Percentiles rank a stretch among this genome's conserved stretches.
Evolutionary conservation across 2,888 invertebrate species (phyloP).

Genomic region (Dolichopus griseipennis): DNA sequence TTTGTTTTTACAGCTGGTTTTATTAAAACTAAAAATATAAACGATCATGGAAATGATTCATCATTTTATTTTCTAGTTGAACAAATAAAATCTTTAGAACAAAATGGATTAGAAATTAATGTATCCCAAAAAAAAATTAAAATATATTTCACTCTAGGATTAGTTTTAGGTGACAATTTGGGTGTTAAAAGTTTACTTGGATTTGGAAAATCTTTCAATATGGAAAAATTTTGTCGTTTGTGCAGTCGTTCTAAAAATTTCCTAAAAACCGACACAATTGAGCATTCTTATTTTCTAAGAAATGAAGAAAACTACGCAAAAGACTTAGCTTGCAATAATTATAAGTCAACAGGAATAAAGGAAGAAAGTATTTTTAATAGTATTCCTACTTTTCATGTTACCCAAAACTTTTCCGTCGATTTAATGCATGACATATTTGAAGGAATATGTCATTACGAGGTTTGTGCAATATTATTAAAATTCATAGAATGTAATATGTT

Average conservation of each 20-base stretch:
- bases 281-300: no score
- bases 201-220: constrained; percentile 10
- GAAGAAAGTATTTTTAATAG: background rate
- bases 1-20: constrained; percentile 11
- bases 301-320: no score
- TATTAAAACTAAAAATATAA: constrained; percentile 8
- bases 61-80: constrained; percentile 9
- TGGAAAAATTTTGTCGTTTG: background rate
- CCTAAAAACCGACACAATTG: no score
- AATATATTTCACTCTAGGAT: background rate
- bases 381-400: constrained; percentile 11
- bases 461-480: background rate
- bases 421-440: constrained; percentile 12
- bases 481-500: background rate
- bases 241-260: no score
- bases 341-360: constrained; percentile 1
- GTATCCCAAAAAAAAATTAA: background rate
- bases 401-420: constrained; percentile 7
- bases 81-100: constrained; percentile 12
- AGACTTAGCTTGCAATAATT: no score
- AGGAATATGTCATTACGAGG: constrained; percentile 10
- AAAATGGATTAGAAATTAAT: constrained; percentile 1
- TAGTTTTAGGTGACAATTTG: constrained; percentile 11
- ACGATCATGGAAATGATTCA: constrained; percentile 9
- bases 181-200: constrained; percentile 10